Evolutionary conservation across 2,888 invertebrate genomes (phyloP).

Genomic region (Phyllotreta striolata): DNA sequence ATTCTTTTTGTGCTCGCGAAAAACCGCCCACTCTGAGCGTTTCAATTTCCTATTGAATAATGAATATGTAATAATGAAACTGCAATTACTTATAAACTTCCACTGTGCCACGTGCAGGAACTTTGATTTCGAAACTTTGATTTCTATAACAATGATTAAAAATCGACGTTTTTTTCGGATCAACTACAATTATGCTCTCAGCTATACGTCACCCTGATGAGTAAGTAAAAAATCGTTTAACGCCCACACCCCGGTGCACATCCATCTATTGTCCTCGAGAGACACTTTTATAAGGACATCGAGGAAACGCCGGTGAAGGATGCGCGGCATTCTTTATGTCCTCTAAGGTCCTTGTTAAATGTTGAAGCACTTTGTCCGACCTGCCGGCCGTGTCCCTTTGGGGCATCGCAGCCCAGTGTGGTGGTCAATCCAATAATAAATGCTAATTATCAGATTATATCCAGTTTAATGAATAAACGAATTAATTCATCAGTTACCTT

Average conservation of each 20-base stretch:
- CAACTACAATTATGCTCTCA: too few relatives aligned
- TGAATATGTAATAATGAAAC: too few relatives aligned
- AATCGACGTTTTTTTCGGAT: too few relatives aligned
- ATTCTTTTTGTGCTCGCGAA: too few relatives aligned
- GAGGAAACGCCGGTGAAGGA: conserved; percentile 39
- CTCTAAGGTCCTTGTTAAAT: conserved; percentile 38
- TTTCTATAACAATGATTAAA: too few relatives aligned
- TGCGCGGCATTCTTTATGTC: conserved; percentile 39
- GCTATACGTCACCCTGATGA: background rate
- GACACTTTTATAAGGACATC: conserved; percentile 40
- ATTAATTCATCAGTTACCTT: too few relatives aligned
- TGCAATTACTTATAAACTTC: too few relatives aligned
- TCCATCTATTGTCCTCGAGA: conserved; percentile 40
- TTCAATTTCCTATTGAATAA: too few relatives aligned
- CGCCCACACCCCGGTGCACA: conserved; percentile 27
- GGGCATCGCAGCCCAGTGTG: conserved; percentile 8
- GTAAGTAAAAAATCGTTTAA: conserved; percentile 26
- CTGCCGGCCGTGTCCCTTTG: conserved; percentile 19
- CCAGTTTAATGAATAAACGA: too few relatives aligned
- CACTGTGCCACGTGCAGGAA: too few relatives aligned
- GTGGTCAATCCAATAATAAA: conserved; percentile 1
- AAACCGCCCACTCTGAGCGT: too few relatives aligned
- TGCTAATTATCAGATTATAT: background rate
- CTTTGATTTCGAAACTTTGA: too few relatives aligned
- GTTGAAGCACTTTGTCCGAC: conserved; percentile 33